These are phyloP conservation scores for Reticulitermes lucifugus DNA, from an alignment of 2,888 invertebrate genomes.

Conservation along the genomic window DNA sequence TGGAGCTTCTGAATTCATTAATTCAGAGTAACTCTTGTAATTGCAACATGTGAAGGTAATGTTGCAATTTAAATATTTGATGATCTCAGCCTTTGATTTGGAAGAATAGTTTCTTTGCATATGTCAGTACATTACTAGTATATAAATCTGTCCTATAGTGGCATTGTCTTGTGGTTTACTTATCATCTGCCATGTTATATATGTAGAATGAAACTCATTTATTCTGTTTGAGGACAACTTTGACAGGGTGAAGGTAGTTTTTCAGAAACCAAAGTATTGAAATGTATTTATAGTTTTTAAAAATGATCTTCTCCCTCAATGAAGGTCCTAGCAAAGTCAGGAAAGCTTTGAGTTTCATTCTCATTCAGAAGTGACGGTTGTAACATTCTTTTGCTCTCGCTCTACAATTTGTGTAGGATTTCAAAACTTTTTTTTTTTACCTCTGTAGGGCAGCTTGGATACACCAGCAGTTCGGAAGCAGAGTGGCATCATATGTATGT, in stretches of 20 bases:
- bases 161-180: not conserved
- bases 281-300: not conserved
- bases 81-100: too few relatives aligned
- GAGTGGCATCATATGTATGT: constrained; percentile 4
- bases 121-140: not conserved
- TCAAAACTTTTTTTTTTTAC: constrained; percentile 1
- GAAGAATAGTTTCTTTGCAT: too few relatives aligned
- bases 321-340: not conserved
- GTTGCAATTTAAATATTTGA: too few relatives aligned
- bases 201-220: not conserved
- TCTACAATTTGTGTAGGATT: not conserved
- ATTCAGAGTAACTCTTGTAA: too few relatives aligned
- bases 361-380: not conserved
- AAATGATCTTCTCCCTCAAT: not conserved
- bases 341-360: not conserved
- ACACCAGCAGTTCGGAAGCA: constrained; percentile 7
- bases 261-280: not conserved
- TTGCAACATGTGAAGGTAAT: too few relatives aligned
- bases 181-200: not conserved
- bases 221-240: not conserved
- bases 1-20: too few relatives aligned
- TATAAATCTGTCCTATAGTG: constrained; percentile 4
- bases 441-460: constrained; percentile 8
- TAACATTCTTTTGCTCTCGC: not conserved
- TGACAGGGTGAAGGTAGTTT: not conserved